phyloP scores from a whole-genome alignment of 92 coral and sea anemone genomes.

The Parazoanthus darwini region DNA sequence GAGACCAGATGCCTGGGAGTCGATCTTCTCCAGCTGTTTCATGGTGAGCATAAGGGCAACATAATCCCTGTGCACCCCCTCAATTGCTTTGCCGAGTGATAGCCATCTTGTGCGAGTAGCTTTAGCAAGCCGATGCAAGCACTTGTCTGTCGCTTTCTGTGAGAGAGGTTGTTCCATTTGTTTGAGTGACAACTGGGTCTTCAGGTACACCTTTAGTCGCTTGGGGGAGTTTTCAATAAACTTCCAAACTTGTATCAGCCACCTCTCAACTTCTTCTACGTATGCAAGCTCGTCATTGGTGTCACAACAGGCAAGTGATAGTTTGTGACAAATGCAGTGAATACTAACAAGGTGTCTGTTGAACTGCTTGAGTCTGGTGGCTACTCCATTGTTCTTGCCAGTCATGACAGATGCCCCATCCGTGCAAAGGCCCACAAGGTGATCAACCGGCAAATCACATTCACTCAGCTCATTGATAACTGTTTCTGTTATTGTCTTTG shows the following conservation, averaged over 20 bases:
- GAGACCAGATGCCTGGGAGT: constrained; percentile 46
- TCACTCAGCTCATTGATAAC: constrained; percentile 23
- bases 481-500: constrained; percentile 32
- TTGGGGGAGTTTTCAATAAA: constrained; percentile 52
- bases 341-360: constrained; percentile 40
- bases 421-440: constrained; percentile 41
- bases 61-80: constrained; percentile 40
- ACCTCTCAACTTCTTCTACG: constrained; percentile 41
- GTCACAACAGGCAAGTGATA: constrained; percentile 44
- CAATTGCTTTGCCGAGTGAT: constrained; percentile 43
- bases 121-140: constrained; percentile 32
- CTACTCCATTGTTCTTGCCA: constrained; percentile 51
- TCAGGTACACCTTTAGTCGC: constrained; percentile 41
- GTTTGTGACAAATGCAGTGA: constrained; percentile 20
- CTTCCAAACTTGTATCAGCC: constrained; percentile 44
- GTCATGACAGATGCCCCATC: constrained; percentile 55
- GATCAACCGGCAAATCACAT: constrained; percentile 25
- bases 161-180: constrained; percentile 5
- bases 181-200: constrained; percentile 11
- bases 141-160: constrained; percentile 27
- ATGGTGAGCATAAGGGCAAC: constrained; percentile 38
- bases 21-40: constrained; percentile 15
- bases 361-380: constrained; percentile 31
- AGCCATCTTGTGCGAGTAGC: constrained; percentile 48
- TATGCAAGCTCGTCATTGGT: constrained; percentile 28